A percentile compares a stretch with the other conserved stretches of the same genome.
These are phyloP conservation scores for Pyrocoelia pectoralis DNA, from an alignment of 2,888 invertebrate species.

Conservation along the genomic window DNA sequence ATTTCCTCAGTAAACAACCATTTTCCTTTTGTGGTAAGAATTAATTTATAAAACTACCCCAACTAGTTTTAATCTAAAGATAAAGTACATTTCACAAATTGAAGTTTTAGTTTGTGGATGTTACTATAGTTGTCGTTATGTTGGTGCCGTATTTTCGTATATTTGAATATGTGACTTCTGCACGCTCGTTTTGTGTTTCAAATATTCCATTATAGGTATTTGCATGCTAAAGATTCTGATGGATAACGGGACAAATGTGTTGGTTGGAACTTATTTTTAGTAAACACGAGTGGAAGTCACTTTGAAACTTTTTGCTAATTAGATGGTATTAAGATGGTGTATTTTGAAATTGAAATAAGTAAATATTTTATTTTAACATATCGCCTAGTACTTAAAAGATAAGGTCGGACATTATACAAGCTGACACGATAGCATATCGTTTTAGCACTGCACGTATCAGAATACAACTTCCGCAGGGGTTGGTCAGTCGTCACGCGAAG, in stretches of 20 bases:
- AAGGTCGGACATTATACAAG: conserved; percentile 41
- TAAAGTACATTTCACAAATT: conserved; percentile 1
- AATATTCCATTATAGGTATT: too few relatives aligned
- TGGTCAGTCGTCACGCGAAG: conserved; percentile 55
- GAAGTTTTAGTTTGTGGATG: background rate
- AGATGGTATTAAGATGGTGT: conserved; percentile 10
- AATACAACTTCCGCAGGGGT: conserved; percentile 56
- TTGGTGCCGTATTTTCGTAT: background rate
- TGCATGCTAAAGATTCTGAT: too few relatives aligned
- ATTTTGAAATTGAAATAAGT: conserved; percentile 16
- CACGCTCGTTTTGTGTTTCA: too few relatives aligned
- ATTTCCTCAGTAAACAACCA: conserved; percentile 4
- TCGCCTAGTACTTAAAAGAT: conserved; percentile 38
- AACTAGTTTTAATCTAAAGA: conserved; percentile 8
- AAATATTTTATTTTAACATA: conserved; percentile 22
- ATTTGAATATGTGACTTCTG: background rate
- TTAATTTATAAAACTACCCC: conserved; percentile 11
- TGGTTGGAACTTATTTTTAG: too few relatives aligned
- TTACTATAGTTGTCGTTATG: too few relatives aligned
- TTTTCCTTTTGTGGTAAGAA: conserved; percentile 7
- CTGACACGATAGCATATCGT: conserved; percentile 49
- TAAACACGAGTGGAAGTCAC: too few relatives aligned
- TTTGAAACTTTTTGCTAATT: background rate
- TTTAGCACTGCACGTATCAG: conserved; percentile 50
- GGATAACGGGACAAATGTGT: too few relatives aligned